Evolutionary conservation across 2,113 vertebrate species (phyloP), one percentile per base, ranked within the genome.

Genomic region (Onychostruthus taczanowskii): DNA sequence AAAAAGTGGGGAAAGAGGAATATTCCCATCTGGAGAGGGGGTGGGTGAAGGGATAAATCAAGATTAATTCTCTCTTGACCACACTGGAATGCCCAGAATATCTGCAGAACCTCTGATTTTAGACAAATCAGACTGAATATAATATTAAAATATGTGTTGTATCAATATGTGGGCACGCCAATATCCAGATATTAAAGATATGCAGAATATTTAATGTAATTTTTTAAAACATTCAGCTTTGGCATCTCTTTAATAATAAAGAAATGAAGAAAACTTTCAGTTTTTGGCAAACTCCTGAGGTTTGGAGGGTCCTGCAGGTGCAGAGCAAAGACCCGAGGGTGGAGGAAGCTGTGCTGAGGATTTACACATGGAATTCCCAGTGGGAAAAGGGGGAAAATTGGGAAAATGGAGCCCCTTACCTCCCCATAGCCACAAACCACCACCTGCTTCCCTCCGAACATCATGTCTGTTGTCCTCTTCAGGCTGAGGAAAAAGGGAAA

Each of bases 361-460:
- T 28, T 16, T 1, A 11, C 5, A 37, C 35, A 2, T 0, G 39
- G 55, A 23, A 68, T 44, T 58, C 28, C 28, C 20, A 2, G 8
- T 4, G 37, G 56, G 55, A 72, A 72, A 72, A 62, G 3, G 6
- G 31, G 2, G 30, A 9, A 50, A 43, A 16, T 0, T 4, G 30
- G 46, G 80, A 6, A 31, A 37, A 37, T 2, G 5, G 43, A 33
- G 37, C 6, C 33, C 24, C 97, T 98, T 95, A 99, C 99, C 99
- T 99, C 99, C 96, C 99, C 99, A 17, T 99, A 99, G 95, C 99
- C 99, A 95, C 99, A 99, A 72, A 99, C 99, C 81, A 99, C 99
- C n/a, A 99, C 99, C 91, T 99, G 99, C 94, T 99, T 99, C 53
- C 99, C 99, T 83, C 99, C 99, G 56, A 99, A 99, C 99, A 99